Evolutionary conservation across 1,140 invertebrate species (phyloP).

Genomic region (Polyergus mexicanus): DNA sequence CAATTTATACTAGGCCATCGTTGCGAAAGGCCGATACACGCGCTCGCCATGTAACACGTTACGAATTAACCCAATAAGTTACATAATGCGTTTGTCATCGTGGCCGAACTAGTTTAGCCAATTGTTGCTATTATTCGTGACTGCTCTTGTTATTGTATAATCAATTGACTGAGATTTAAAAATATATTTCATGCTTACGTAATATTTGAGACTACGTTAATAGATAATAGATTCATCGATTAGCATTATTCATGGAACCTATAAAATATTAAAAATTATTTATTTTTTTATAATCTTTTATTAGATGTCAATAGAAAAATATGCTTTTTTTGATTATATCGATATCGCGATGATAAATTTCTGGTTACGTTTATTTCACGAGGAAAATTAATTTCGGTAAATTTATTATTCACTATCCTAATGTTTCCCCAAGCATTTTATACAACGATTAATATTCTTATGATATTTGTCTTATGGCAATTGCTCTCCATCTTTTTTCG

Average conservation of each 20-base stretch:
- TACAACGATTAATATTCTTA: neutral
- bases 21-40: constrained; percentile 32
- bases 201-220: neutral
- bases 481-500: constrained; percentile 1
- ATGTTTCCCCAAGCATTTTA: neutral
- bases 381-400: neutral
- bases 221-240: neutral
- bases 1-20: constrained; percentile 49
- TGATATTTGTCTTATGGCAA: neutral
- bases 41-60: constrained; percentile 23
- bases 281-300: neutral
- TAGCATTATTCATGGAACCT: neutral
- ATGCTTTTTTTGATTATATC: neutral
- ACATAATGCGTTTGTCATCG: constrained; percentile 45
- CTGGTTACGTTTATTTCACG: neutral
- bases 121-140: constrained; percentile 59
- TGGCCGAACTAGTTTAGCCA: constrained; percentile 47
- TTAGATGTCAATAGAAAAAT: neutral
- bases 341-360: neutral
- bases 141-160: constrained; percentile 29
- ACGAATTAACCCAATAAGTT: constrained; percentile 52
- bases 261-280: neutral
- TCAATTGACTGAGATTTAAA: constrained; percentile 8
- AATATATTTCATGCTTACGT: neutral
- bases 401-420: neutral